Base-by-base conservation (phyloP, 2,888 invertebrate genomes). In the Noctua janthe region DNA sequence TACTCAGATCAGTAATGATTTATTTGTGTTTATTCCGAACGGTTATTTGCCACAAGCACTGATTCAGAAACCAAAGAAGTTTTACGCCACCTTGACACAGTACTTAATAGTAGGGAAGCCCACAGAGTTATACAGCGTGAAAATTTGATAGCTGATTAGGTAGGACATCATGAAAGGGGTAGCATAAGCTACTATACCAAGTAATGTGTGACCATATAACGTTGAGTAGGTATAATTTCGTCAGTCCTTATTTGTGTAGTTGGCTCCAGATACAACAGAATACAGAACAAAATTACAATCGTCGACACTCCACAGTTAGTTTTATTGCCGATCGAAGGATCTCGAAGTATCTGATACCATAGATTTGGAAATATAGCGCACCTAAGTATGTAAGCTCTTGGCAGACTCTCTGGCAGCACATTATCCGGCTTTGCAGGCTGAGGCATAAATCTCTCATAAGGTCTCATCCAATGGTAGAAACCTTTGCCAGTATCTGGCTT, bases 381-480 rank as follows among this genome's bases (percentile, higher is more conserved):
- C 97, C 97, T 95, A 79, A 96, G 84, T 17, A 96, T 84, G 82
- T 93, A 97, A 13, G 96, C 96, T 86, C 93, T 93, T 0, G 97
- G 97, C 10, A 95, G 89, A 79, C 94, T 92, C 8, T 94, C 93
- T 2, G 94, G 94, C 39, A 95, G 74, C 2, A 93, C 93, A 56
- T 93, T 94, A 4, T 91, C 91, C 5, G 95, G 94, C 82, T 93
- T 94, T 81, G 88, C 91, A 0, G 95, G 93, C 62, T 92, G 89
- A 0, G 95, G 93, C 62, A 91, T 83, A 77, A 95, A 96, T 79
- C 95, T 92, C 7, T 91, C 91, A 82, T 95, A 96, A 0, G 97
- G 96, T 13, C 97, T 93, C 97, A 97, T 97, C 97, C 97, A 97
- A 71, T 96, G 95, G 79, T 97, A 97, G 83, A 95, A 96, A 0